Conservation (phyloP, 2,888 invertebrate species). For the Microplitis deprimator region DNA sequence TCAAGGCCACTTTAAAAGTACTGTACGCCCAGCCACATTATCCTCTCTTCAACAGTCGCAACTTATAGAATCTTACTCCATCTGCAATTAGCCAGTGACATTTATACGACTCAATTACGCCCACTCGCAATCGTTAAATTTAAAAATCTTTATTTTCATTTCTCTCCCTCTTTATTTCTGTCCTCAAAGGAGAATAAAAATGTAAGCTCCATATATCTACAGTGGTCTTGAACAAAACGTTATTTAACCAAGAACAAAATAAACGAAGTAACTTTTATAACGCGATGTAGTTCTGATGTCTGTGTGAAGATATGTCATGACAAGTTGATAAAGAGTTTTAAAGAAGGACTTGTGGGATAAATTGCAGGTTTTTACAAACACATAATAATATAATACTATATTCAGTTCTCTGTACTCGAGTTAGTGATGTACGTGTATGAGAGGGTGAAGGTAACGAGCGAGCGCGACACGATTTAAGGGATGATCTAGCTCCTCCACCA, state of each 20-base stretch:
- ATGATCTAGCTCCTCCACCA: conserved; percentile 52
- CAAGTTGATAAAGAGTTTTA: not conserved
- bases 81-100: conserved; percentile 59
- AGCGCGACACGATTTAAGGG: conserved; percentile 53
- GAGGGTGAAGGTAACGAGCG: conserved; percentile 52
- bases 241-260: not conserved
- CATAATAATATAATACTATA: not conserved
- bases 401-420: not conserved
- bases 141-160: conserved; percentile 35
- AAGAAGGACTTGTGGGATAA: not conserved
- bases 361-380: conserved; percentile 5
- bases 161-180: conserved; percentile 10
- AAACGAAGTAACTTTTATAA: not conserved
- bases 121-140: conserved; percentile 50
- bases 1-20: not conserved
- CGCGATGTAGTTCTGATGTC: not conserved
- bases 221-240: not conserved
- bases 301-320: not conserved
- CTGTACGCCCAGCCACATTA: not conserved
- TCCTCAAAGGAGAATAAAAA: not conserved
- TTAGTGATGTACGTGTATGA: not conserved
- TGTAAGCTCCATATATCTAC: not conserved
- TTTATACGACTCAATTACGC: conserved; percentile 63
- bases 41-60: conserved; percentile 1
- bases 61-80: conserved; percentile 42